Evolutionary conservation across 2,113 vertebrate species (phyloP).

Genomic region (Panurus biarmicus): DNA sequence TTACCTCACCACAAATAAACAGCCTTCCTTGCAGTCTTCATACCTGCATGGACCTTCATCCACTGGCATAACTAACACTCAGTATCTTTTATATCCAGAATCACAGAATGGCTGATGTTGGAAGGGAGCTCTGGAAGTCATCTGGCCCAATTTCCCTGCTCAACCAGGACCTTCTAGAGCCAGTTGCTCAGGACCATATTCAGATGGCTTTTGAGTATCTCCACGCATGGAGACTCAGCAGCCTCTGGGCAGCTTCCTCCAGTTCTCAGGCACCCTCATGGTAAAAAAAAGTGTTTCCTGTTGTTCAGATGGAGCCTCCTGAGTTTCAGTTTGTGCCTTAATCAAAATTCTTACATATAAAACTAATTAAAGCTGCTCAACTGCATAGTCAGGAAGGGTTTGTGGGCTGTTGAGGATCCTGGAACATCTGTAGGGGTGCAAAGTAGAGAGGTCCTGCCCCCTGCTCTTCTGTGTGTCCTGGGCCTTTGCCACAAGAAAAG

Average conservation of each 20-base stretch:
- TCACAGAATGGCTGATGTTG: not conserved
- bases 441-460: not conserved
- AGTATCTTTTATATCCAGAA: not conserved
- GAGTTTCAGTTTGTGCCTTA: not conserved
- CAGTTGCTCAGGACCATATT: not conserved
- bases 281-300: not conserved
- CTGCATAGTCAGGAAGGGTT: not conserved
- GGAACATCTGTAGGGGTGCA: not conserved
- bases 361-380: not conserved
- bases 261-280: not conserved
- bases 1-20: not conserved
- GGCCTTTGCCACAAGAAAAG: not conserved
- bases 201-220: not conserved
- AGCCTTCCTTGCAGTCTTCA: not conserved
- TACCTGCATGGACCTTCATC: not conserved
- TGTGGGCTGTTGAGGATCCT: not conserved
- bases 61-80: not conserved
- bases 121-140: not conserved
- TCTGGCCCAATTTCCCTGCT: not conserved
- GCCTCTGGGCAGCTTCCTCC: not conserved
- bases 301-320: not conserved
- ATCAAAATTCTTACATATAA: not conserved
- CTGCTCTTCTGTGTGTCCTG: not conserved
- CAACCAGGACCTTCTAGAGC: not conserved
- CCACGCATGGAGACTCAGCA: not conserved